Evolutionary conservation across 2,888 invertebrate species (phyloP), one percentile per base, ranked within the genome.

Genomic region (Hylaea fasciaria): DNA sequence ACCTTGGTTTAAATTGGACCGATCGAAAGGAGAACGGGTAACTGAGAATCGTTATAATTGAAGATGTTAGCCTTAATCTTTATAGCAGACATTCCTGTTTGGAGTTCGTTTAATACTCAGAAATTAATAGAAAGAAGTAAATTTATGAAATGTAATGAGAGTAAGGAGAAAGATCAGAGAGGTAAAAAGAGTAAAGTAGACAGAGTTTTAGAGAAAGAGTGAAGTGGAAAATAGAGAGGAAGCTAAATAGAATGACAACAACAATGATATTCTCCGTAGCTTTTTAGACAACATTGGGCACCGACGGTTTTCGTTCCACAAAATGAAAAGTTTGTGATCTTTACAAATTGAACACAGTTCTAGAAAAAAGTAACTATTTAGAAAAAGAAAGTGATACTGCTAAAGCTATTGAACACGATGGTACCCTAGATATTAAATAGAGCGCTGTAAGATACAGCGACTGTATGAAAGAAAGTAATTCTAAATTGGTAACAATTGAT

Each of bases 1-100:
- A 80, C 88, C 83, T 89, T 57, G 87, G 83, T 75, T 66, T 71
- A 67, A 85, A 86, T 81, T 78, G 73, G 84, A 80, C 78, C 83
- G 76, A 82, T 81, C 69, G 76, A 79, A 70, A 68, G 62, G 61
- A 62, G 40, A 52, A 62, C 61, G 55, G 56, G 51, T 51, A 32
- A 52, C 48, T 29, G 54, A 63, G 61, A 67, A 66, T 58, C 50
- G 57, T 64, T 65, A 66, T 55, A 62, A 57, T 57, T 54, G 49
- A 45, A 59, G 40, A 53, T 56, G 44, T 37, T 57, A 37, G 12
- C 12, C 2, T 3, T 37, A 37, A 37, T 37, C 9, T 4, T 1
- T 10, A 7, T 37, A 12, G 37, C 12, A 12, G n/a, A n/a, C 12
- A n/a, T n/a, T 37, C 1, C 11, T 12, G 10, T 3, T 12, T 37